Evolutionary conservation across 2,113 vertebrate genomes (phyloP).

Genomic region (Bagarius yarrelli): DNA sequence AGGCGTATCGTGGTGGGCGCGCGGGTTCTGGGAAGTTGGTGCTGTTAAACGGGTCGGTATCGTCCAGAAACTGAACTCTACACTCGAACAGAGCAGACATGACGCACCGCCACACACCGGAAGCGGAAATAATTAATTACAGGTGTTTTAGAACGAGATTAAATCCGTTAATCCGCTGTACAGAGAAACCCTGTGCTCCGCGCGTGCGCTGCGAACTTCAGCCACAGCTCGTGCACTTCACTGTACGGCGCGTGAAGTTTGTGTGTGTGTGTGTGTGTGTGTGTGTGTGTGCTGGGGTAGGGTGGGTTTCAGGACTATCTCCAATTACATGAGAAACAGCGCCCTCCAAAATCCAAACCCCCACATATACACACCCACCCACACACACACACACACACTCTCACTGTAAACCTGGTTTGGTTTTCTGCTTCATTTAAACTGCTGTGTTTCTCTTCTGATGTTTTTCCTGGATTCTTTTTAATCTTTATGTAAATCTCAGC

Average conservation of each 20-base stretch:
- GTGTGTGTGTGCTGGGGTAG: background rate
- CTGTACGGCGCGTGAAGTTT: background rate
- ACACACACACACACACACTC: background rate
- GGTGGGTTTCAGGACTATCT: too few relatives aligned
- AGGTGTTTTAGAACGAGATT: background rate
- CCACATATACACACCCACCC: background rate
- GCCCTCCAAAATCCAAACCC: background rate
- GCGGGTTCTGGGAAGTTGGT: slow-evolving; percentile 92
- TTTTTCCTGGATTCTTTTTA: too few relatives aligned
- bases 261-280: background rate
- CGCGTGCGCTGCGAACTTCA: background rate
- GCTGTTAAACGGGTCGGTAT: slow-evolving; percentile 94
- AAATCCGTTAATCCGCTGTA: background rate
- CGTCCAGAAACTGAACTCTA: slow-evolving; percentile 93
- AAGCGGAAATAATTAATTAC: background rate
- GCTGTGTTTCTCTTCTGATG: too few relatives aligned
- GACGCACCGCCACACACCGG: slow-evolving; percentile 56
- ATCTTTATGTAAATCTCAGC: too few relatives aligned
- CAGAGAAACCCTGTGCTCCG: background rate
- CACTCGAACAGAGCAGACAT: slow-evolving; percentile 88
- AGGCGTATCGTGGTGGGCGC: slow-evolving; percentile 84
- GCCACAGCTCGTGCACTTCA: too few relatives aligned
- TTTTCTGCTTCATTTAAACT: too few relatives aligned
- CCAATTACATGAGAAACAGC: background rate
- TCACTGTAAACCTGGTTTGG: too few relatives aligned